Base-by-base conservation (phyloP, 2,888 invertebrate species). In the Argyresthia albistria region DNA sequence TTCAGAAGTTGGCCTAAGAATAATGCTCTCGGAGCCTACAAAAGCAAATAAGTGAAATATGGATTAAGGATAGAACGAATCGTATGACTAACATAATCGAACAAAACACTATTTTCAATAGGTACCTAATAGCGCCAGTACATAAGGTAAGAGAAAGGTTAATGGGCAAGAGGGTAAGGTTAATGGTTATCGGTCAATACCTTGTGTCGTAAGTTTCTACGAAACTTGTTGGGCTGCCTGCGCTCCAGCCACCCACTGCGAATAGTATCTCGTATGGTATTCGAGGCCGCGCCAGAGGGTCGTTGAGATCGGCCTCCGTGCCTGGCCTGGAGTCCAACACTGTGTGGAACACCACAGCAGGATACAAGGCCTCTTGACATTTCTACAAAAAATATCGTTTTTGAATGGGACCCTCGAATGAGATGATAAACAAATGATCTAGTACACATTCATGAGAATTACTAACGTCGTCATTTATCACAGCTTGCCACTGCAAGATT, bases 221-320 rank as follows among this genome's bases (percentile, higher is more conserved):
- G 63, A 93, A 93, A 76, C 91, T 93, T 0, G 95, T 95, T 0
- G 95, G 94, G 58, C 93, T 92, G n/a, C 94, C 94, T n/a, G 93
- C 89, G 69, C 92, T 89, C 96, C 95, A 95, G 1, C 96, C 96
- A 4, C 95, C 95, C 14, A 95, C 91, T 11, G 95, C 93, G 71
- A 96, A 95, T 10, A 96, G 86, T 61, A 94, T 90, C 64, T 93
- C 93, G 70, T 93, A 92, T 48, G 90, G 95, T 75, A 94, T 90
- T 55, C 96, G 84, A 0, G 95, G 95, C 55, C 91, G 80, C 8
- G 91, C 88, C 42, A 93, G 65, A 0, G 91, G 90, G 66, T 92
- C 90, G 59, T 82, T 84, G 4, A 88, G 74, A 63, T 89, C 89
- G 11, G 80, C 79, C 61, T 88, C 89, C 8, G 82, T 76, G 12